Percentiles rank a stretch among this genome's conserved stretches.
phyloP scores from a whole-genome alignment of 2,888 invertebrate species.

The Neelides folsomi region DNA sequence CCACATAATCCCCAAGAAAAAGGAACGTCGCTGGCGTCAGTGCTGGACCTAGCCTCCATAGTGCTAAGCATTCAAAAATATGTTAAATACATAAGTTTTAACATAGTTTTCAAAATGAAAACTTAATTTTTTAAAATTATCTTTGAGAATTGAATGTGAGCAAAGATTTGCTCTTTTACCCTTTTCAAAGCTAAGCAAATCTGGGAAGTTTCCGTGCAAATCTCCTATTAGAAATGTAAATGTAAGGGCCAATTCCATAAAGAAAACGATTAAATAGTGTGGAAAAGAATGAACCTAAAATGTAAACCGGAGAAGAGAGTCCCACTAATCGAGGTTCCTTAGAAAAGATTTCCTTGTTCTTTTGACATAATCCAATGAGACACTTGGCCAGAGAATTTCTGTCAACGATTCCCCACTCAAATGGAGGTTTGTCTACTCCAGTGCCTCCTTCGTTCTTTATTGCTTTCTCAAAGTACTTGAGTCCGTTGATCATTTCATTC shows the following conservation, averaged over 20 bases:
- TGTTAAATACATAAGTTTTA: no score
- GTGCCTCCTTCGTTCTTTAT: conserved; percentile 34
- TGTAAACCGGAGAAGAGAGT: conserved; percentile 45
- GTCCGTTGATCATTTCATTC: conserved; percentile 46
- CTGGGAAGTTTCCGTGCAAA: conserved; percentile 58
- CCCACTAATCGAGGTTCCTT: conserved; percentile 44
- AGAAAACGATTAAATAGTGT: not conserved
- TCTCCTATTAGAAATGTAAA: conserved; percentile 45
- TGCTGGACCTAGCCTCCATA: conserved; percentile 55
- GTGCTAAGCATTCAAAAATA: conserved; percentile 35
- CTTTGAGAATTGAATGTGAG: no score
- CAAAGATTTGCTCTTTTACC: no score
- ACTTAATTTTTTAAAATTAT: no score
- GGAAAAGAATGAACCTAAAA: conserved; percentile 40
- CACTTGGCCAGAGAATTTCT: conserved; percentile 41
- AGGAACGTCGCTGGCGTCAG: conserved; percentile 51
- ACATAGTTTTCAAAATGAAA: no score
- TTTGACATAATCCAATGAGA: conserved; percentile 43
- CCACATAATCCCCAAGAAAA: conserved; percentile 65
- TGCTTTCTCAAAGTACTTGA: conserved; percentile 42
- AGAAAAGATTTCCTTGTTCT: conserved; percentile 42
- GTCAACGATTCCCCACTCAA: conserved; percentile 37
- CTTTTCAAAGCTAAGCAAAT: conserved; percentile 54
- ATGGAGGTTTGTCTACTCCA: conserved; percentile 34
- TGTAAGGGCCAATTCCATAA: not conserved